Conservation (phyloP, 2,888 invertebrate species). For the Drosophila nr. fundita region DNA sequence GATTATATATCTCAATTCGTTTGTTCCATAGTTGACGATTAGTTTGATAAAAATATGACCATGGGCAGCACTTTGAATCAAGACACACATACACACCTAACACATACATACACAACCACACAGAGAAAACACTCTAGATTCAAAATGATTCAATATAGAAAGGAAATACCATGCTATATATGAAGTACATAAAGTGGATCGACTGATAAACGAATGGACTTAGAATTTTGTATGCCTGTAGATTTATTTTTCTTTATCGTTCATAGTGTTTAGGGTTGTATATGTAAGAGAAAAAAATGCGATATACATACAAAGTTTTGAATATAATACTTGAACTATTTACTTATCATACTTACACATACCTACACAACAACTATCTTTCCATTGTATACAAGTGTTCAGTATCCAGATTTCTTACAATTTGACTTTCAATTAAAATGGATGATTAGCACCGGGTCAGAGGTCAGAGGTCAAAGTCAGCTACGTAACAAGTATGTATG, state of each 20-base stretch:
- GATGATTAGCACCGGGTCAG: constrained; percentile 1
- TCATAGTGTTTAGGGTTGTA: constrained; percentile 72
- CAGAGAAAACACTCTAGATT: constrained; percentile 28
- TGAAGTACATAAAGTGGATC: constrained; percentile 65
- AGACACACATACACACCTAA: constrained; percentile 33
- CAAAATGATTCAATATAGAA: constrained; percentile 57
- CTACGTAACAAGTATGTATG: constrained; percentile 8
- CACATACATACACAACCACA: constrained; percentile 5
- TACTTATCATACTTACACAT: constrained; percentile 22
- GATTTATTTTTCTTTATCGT: constrained; percentile 76
- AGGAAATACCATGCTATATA: constrained; percentile 63
- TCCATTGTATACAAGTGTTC: constrained; percentile 23
- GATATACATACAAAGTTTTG: constrained; percentile 34
- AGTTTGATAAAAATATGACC: constrained; percentile 45
- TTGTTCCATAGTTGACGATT: constrained; percentile 85
- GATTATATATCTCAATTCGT: constrained; percentile 85
- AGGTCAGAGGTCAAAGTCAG: neutral
- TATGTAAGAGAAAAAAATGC: constrained; percentile 58
- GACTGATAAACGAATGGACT: constrained; percentile 82
- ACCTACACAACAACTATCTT: constrained; percentile 26
- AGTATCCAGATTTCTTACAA: constrained; percentile 3
- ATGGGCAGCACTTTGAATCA: constrained; percentile 54
- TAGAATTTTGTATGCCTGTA: constrained; percentile 81
- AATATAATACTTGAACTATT: constrained; percentile 40
- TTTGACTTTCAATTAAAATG: constrained; percentile 14